Evolutionary conservation across 2,888 invertebrate genomes (phyloP), one percentile per base, ranked within the genome.

Genomic region (Proisotoma minuta): DNA sequence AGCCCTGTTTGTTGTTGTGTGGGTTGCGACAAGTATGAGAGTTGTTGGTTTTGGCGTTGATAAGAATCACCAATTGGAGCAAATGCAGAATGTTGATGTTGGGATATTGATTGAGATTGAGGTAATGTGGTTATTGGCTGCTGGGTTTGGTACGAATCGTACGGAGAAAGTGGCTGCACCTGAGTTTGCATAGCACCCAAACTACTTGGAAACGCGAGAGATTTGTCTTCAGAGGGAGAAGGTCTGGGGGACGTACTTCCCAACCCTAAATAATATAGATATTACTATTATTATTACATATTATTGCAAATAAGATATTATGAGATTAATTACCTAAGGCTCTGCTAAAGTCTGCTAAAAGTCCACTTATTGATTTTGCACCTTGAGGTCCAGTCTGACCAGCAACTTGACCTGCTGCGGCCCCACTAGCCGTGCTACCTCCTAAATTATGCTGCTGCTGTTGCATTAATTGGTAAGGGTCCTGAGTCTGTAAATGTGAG

Each of bases 321-420:
- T 15, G 15, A 34, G 15, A 34, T 34, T 34, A 10, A 72, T 72
- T 75, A 79, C 80, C 79, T 69, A 80, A 74, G 18, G 79, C 79
- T 72, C 78, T 73, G 63, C 79, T 79, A 70, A 80, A 80, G 69
- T 79, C 79, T 5, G 79, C 79, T 34, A 80, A 72, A 76, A 80
- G 79, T 24, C 79, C 79, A 69, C 78, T 77, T 50, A 79, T 79
- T 26, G 78, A 66, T 60, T 69, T 69, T 5, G 68, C 66, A 18
- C 61, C 49, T 34, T 34, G 8, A 20, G 62, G 54, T 24, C 60
- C 53, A 18, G 60, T 60, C 47, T 62, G 60, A 15, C 57, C 57
- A 39, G 43, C 60, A 18, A 12, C 39, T 5, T 8, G 20, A 29
- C 27, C 34, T 65, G 58, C 10, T 4, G 15, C 18, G 10, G 4